Evolutionary conservation across 2,797 vertebrate genomes (phyloP), one percentile per base, ranked within the genome.

Genomic region (Anableps anableps): DNA sequence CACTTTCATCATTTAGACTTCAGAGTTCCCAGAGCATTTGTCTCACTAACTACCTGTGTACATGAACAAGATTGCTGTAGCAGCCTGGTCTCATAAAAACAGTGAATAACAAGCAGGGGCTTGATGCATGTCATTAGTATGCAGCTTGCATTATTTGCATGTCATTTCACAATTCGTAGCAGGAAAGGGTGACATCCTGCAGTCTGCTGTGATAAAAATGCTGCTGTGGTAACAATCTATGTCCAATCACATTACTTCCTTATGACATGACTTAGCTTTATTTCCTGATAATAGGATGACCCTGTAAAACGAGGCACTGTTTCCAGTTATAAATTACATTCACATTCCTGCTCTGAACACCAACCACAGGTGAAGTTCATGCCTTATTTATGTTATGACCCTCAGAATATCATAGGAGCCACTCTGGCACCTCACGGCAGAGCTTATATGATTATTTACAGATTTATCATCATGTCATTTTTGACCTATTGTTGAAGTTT

Each of bases 351-450:
- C 70, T 60, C 26, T 55, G 74, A 19, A 64, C 85, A 83, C 48
- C 76, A 53, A 60, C 36, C 55, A 36, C 41, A 83, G 75, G 60
- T 75, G 80, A 71, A 48, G 66, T 79, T 84, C 79, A 85, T 87
- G 78, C 80, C 75, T 41, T 78, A n/a, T 74, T 75, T 74, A 38
- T 72, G 26, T 80, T 60, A 14, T 74, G 77, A 81, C 58, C 80
- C 78, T 6, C 26, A 68, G 41, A 71, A 73, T 26, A 31, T 84
- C 62, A 70, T 29, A 38, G 66, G 36, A 70, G 34, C 38, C 38
- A 43, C 21, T 72, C 53, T 43, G 45, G 17, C 53, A 2, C 26
- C 38, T 75, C 78, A 10, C 66, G 50, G 75, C 16, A 29, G 66
- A 45, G 60, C 75, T 82, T 29, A 2, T 72, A 64, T 78, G 77